Evolutionary conservation across 2,113 vertebrate species (phyloP), one percentile per base, ranked within the genome.

Genomic region (Ailurus styani): DNA sequence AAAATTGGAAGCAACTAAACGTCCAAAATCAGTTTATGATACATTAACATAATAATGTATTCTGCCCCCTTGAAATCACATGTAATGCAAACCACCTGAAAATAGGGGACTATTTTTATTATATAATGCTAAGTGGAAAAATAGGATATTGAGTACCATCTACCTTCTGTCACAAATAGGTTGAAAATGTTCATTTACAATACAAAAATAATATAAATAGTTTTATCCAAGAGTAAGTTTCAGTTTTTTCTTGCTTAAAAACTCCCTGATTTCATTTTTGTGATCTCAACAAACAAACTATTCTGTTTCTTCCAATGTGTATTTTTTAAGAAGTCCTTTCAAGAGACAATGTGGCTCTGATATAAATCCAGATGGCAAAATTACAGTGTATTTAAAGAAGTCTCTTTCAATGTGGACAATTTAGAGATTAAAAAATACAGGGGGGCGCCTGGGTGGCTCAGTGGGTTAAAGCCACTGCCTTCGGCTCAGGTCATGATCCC

Each of bases 251-350:
- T 86, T 93, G 25, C 64, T 94, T 62, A 72, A 90, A 96, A 91
- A 18, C 1, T 21, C 42, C 23, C 90, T 79, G 23, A 81, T 92
- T 83, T 90, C 62, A 54, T 70, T 85, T 95, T 94, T 90, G 45
- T 72, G 23, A 60, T 78, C 77, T 91, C 75, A 88, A 88, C 78
- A 95, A 92, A 85, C 7, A 89, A 87, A 89, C 34, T 34, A 52
- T 94, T 87, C 34, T 75, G 12, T 87, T 55, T 96, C 83, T 90
- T 97, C 82, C 75, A 57, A 79, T 89, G 47, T 21, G 12, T 60
- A 72, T 84, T 87, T 95, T 92, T 92, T 55, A 89, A 93, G 6
- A 78, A 94, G 27, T 73, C 73, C 47, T 84, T 93, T 92, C 27
- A 78, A 57, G 42, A 91, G 66, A 27, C 78, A 86, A 20, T 60